These are phyloP conservation scores for Pyrocephalus nanus DNA, from an alignment of 2,797 vertebrate genomes.

Conservation along the genomic window DNA sequence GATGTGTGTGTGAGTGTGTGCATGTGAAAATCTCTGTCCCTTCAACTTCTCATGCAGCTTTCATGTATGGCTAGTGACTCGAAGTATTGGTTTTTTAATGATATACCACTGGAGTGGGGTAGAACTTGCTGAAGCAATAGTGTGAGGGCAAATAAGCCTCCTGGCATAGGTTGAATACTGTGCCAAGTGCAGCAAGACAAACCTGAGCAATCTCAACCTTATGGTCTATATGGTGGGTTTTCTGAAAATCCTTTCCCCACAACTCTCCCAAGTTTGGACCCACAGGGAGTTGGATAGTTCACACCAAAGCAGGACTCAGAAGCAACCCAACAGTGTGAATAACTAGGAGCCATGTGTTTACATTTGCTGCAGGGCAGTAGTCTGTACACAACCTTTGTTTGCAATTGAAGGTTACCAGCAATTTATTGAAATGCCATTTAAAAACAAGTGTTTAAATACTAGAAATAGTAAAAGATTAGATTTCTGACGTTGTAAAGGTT, in stretches of 20 bases:
- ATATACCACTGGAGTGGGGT: neutral
- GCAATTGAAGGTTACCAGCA: neutral
- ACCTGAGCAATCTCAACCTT: neutral
- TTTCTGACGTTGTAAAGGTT: neutral
- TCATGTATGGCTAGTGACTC: rapidly evolving
- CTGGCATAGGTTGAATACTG: neutral
- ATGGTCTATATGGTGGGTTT: neutral
- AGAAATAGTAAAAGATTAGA: neutral
- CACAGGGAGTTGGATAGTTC: neutral
- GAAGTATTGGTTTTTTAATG: neutral
- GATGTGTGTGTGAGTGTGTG: rapidly evolving
- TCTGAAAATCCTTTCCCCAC: neutral
- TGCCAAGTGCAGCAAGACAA: neutral
- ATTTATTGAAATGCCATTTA: neutral
- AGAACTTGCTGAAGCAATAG: neutral
- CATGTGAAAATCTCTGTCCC: neutral
- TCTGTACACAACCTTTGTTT: neutral
- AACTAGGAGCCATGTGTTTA: neutral
- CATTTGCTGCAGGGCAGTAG: neutral
- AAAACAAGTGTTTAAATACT: neutral
- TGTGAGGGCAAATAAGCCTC: neutral
- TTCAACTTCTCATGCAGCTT: neutral
- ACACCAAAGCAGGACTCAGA: neutral
- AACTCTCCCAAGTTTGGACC: neutral
- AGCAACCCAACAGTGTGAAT: neutral